Percentiles rank a stretch among this genome's conserved stretches.
phyloP scores from a whole-genome alignment of 2,888 invertebrate species.

The Hartigia nigra region DNA sequence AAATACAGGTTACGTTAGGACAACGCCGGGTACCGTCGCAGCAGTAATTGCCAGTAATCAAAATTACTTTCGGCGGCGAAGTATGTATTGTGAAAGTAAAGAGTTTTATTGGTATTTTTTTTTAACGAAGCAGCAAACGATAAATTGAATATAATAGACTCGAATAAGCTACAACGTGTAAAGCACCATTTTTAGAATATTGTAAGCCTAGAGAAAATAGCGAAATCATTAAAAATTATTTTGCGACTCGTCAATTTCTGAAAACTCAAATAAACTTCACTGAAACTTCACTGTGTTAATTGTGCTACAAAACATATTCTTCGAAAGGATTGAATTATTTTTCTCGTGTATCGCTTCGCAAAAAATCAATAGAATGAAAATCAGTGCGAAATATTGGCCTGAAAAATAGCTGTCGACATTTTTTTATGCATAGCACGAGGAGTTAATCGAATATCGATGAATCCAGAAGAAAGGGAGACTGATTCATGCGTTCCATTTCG shows the following conservation, averaged over 20 bases:
- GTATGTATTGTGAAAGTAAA: background rate
- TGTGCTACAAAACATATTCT: background rate
- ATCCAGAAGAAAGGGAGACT: background rate
- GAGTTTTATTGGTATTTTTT: background rate
- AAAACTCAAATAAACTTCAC: background rate
- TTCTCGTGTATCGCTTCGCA: background rate
- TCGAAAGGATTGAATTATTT: background rate
- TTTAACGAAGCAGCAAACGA: background rate
- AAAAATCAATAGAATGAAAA: background rate
- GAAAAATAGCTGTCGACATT: background rate
- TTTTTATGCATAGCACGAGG: background rate
- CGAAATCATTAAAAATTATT: background rate
- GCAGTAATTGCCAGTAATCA: background rate
- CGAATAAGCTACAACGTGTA: background rate
- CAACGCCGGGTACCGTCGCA: background rate
- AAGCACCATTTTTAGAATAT: background rate
- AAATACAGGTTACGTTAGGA: background rate
- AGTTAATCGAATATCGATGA: background rate
- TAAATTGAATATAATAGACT: too few relatives aligned
- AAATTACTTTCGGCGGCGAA: background rate
- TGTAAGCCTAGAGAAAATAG: background rate
- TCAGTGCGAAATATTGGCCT: background rate
- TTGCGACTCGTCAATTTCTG: background rate
- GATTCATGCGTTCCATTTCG: background rate
- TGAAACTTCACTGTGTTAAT: background rate